A percentile compares a stretch with the other conserved stretches of the same genome.
Evolutionary conservation across 2,797 vertebrate species (phyloP).

Genomic region (Momotus momota): DNA sequence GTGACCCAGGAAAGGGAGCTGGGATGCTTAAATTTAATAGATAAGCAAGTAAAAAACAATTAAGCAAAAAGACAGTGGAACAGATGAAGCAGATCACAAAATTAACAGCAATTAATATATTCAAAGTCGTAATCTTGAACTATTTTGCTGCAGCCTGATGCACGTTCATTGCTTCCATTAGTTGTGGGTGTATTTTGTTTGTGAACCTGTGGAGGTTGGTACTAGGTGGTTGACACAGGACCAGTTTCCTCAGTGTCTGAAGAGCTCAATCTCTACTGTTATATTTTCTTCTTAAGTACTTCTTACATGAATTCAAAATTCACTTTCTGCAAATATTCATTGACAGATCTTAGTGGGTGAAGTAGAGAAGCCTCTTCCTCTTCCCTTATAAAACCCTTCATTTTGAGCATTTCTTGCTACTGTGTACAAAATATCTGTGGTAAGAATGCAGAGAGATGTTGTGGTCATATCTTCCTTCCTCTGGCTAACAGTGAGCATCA

Average conservation of each 20-base stretch:
- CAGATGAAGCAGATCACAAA: not conserved
- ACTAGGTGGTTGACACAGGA: not conserved
- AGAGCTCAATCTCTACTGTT: not conserved
- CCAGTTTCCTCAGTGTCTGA: not conserved
- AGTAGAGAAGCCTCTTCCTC: not conserved
- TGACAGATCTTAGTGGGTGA: not conserved
- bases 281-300: not conserved
- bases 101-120: not conserved
- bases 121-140: fast-evolving
- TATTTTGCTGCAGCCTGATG: not conserved
- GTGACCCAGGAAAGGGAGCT: not conserved
- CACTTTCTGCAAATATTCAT: not conserved
- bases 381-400: not conserved
- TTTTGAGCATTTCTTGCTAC: not conserved
- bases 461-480: not conserved
- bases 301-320: not conserved
- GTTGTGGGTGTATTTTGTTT: not conserved
- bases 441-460: not conserved
- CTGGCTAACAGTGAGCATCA: not conserved
- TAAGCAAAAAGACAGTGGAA: not conserved
- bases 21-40: not conserved
- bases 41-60: not conserved
- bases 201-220: not conserved
- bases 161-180: fast-evolving
- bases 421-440: not conserved